These are phyloP conservation scores for Callospermophilus lateralis DNA, from an alignment of 2,113 vertebrate species.

Conservation along the genomic window DNA sequence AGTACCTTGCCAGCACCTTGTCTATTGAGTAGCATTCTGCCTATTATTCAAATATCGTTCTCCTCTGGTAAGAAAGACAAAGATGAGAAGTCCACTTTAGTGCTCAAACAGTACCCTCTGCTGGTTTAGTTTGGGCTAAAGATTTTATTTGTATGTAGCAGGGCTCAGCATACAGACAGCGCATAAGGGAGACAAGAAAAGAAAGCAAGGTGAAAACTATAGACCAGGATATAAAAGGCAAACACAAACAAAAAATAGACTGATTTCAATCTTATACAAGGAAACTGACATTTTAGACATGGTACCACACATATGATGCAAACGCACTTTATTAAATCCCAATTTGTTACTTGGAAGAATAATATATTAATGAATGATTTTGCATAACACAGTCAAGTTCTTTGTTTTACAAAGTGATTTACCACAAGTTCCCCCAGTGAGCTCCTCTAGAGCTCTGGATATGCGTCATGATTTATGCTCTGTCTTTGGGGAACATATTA, in stretches of 20 bases:
- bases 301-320: not conserved
- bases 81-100: constrained; percentile 20
- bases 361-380: not conserved
- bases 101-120: constrained; percentile 87
- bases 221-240: not conserved
- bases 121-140: constrained; percentile 71
- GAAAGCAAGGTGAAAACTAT: not conserved
- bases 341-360: not conserved
- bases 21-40: not conserved
- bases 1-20: constrained; percentile 32
- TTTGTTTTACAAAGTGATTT: constrained; percentile 48
- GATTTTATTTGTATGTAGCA: constrained; percentile 14
- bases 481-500: not conserved
- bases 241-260: not conserved
- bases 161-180: not conserved
- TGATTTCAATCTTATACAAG: not conserved
- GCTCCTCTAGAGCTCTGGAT: not conserved
- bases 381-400: not conserved
- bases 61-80: not conserved
- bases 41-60: constrained; percentile 57
- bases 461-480: not conserved
- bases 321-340: not conserved
- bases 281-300: not conserved
- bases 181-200: not conserved
- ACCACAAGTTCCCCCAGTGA: not conserved